phyloP scores from a whole-genome alignment of 2,888 invertebrate genomes.

The Agriopis aurantiaria region DNA sequence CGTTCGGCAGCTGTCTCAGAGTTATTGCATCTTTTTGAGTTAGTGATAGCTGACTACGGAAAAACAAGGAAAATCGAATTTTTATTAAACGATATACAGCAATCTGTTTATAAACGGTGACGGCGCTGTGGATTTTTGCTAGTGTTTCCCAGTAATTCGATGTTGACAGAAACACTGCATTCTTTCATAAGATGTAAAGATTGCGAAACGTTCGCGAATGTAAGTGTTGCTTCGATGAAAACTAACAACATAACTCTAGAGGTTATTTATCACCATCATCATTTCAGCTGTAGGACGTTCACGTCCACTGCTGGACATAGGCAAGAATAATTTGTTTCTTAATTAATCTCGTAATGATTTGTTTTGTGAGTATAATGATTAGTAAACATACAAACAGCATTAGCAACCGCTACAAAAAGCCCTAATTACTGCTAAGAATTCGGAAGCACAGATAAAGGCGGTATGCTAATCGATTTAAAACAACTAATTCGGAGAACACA shows the following conservation, averaged over 20 bases:
- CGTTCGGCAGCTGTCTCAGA: neutral
- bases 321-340: neutral
- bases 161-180: conserved; percentile 5
- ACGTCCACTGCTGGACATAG: too few species aligned
- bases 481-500: conserved; percentile 63
- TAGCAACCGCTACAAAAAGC: conserved; percentile 19
- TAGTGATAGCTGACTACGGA: neutral
- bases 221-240: neutral
- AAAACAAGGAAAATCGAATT: conserved; percentile 6
- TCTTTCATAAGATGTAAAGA: neutral
- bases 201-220: neutral
- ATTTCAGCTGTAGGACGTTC: too few species aligned
- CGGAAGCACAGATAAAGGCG: conserved; percentile 52
- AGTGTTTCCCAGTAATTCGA: conserved; percentile 1
- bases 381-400: conserved; percentile 18
- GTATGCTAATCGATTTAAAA: conserved; percentile 60
- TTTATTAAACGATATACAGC: conserved; percentile 1
- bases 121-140: neutral
- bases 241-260: neutral
- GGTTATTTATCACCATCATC: neutral
- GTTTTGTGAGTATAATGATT: neutral
- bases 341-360: neutral
- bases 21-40: neutral
- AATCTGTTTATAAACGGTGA: conserved; percentile 7
- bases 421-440: conserved; percentile 49